Base-by-base conservation (phyloP, 2,113 vertebrate species). In the Melanocharis versteri region DNA sequence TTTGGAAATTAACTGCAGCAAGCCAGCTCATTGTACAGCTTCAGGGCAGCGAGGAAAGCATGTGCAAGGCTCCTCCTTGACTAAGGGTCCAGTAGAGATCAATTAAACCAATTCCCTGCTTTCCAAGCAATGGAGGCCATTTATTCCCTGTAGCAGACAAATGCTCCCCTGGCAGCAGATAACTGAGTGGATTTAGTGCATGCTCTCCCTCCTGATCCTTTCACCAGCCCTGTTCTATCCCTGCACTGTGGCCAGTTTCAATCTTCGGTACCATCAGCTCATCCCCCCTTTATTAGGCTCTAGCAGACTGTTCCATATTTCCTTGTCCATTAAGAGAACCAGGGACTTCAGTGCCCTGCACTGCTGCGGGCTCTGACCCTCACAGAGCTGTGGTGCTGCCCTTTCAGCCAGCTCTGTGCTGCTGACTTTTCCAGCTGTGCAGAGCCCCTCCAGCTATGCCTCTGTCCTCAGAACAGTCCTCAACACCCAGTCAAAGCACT, bases 61-160 rank as follows among this genome's bases (percentile, higher is more conserved):
- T 33, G 47, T 64, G 73, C 68, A 82, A 83, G 86, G 47, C 82
- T 95, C 71, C 88, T 86, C 31, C 76, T 95, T 83, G 93, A 75
- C 66, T 83, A 83, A 90, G 44, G 81, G 76, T 97, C 89, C 95
- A 75, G 83, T 72, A 71, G 82, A 87, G 81, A 90, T 93, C 73
- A 91, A 96, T 39, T 76, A 97, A 72, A 87, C 47, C 31, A 83
- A 54, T 95, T 94, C 96, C 82, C 72, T 72, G 68, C 65, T 94
- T 97, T 96, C 33, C 0, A 87, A 92, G 93, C 72, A 88, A 51
- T 82, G 96, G 95, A 93, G 69, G 66, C 91, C 92, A 76, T 94
- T 97, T 97, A 83, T 94, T 96, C 93, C 66, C 69, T 80, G 68
- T 15, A 65, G 73, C 70, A 96, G 72, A 72, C 68, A 89, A 90